Base-by-base conservation (phyloP, 2,797 vertebrate species). In the Glyptemys insculpta region DNA sequence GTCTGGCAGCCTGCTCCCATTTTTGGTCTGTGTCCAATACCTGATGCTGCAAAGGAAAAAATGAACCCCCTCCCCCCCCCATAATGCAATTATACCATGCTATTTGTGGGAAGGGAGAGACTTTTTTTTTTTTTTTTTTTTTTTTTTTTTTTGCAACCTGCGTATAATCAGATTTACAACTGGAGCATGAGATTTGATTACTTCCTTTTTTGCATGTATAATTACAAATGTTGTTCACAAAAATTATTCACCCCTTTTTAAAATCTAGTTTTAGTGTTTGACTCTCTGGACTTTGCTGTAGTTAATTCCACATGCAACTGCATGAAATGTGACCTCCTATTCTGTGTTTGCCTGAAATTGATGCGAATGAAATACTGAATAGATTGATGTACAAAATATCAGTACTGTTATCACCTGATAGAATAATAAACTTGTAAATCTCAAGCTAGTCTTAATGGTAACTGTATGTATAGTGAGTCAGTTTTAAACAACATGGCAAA, bases 331-430 rank as follows among this genome's bases (percentile, higher is more conserved):
- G 1, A 29, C 41, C 90, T 78, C 16, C 12, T 49, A 49, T 14
- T 72, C 19, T 41, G n/a, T 37, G 21, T 68, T 86, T 89, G 41
- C 89, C 2, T 12, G 21, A 94, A 87, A 12, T 23, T 83, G 31
- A 11, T 56, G 85, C 86, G 85, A 12, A 86, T 87, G 47, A 87
- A 94, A 76, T 87, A 16, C 37, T 86, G 34, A 62, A 27, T 34
- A 85, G 37, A 79, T 79, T 19, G 1, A 84, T 52, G 5, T 56
- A 49, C 27, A 79, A 83, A 93, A 49, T 47, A 78, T 47, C 27
- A 68, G 3, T 78, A 31, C 2, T 6, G 1, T 86, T 90, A 84
- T 8, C 2, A 4, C 31, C 10, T 37, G 6, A 50, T 86, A 65
- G 47, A 94, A 94, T 23, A 56, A 41, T 34, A 2, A 79, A 79